Evolutionary conservation across 2,888 invertebrate species (phyloP), one percentile per base, ranked within the genome.

Genomic region (Cylindroiulus punctatus): DNA sequence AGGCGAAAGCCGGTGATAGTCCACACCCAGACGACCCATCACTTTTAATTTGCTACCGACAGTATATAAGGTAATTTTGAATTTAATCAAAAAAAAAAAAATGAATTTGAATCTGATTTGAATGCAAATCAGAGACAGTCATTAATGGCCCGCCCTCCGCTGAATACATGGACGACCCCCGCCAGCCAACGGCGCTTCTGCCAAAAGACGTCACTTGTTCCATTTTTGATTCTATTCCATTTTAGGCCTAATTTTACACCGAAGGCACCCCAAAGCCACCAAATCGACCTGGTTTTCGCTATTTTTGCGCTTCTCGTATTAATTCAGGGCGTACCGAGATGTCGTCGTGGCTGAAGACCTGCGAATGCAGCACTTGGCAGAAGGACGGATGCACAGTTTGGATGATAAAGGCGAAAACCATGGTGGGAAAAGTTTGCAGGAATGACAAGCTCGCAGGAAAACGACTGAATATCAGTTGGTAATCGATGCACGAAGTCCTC

Each of bases 401-500:
- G 12, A 87, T 85, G 26, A 87, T 40, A 47, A 87, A 85, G 19
- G 85, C 87, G 44, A 47, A 87, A 52, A 87, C 87, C 87, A 87
- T 87, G 44, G 19, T 85, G 42, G 52, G 14, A 40, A 76, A 44
- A 22, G 17, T 26, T 44, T 2, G n/a, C n/a, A n/a, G n/a, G 12
- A 84, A 26, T 1, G 17, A 4, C 32, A 83, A 40, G 22, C 17
- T 30, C 8, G 36, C n/a, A 8, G 19, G n/a, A 47, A 12, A 19
- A 44, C 10, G 22, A 17, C 44, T 84, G n/a, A 84, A 84, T 84
- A 30, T 22, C n/a, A 7, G 44, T 5, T 84, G 30, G 57, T 5
- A n/a, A 57, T 22, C 0, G 5, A n/a, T 22, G 81, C 32, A 1
- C 32, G 81, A 30, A 32, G 12, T 26, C 3, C 17, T 40, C 32